Evolutionary conservation across 2,888 invertebrate species (phyloP), one percentile per base, ranked within the genome.

Genomic region (Caradrina kadenii): DNA sequence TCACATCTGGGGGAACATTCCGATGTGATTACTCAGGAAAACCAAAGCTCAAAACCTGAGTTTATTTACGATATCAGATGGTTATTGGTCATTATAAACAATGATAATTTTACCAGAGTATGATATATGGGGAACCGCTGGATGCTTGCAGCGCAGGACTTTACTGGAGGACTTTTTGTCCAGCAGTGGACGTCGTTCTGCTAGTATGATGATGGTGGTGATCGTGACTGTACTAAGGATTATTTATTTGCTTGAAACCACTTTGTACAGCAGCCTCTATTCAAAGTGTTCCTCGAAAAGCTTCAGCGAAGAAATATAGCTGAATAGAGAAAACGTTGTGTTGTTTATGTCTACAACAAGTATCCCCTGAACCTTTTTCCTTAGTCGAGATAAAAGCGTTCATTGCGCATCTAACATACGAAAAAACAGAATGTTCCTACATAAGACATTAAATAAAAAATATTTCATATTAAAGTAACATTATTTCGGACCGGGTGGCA

Each of bases 21-120:
- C 66, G 31, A 58, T 60, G 39, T n/a, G 13, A 49, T 61, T 64
- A 58, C 61, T 58, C 35, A 35, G 74, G 65, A 64, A 61, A 55
- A 48, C 21, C 26, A 56, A 52, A 53, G 48, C 48, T 74, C 35
- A 56, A 56, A 65, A 52, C 21, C 22, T 45, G 58, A 55, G 75
- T 60, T 68, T 80, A 53, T 75, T 75, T 76, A 76, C 35, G 35
- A 11, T 55, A 50, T 31, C 31, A 42, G 56, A 69, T 61, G 21
- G 63, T 80, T 76, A 45, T 22, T 59, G 26, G 48, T 74, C 22
- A 54, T 65, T 26, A 50, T 73, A 75, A 73, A 59, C 80, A 67
- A 49, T 5, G 49, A 42, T 60, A 35, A 79, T 74, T 63, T 74
- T n/a, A 53, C 31, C 45, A 53, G 22, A 80, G 63, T 55, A 56